Percentiles rank a stretch among this genome's conserved stretches.
Conservation (phyloP, 2,113 vertebrate species). For the Macroglossus sobrinus region DNA sequence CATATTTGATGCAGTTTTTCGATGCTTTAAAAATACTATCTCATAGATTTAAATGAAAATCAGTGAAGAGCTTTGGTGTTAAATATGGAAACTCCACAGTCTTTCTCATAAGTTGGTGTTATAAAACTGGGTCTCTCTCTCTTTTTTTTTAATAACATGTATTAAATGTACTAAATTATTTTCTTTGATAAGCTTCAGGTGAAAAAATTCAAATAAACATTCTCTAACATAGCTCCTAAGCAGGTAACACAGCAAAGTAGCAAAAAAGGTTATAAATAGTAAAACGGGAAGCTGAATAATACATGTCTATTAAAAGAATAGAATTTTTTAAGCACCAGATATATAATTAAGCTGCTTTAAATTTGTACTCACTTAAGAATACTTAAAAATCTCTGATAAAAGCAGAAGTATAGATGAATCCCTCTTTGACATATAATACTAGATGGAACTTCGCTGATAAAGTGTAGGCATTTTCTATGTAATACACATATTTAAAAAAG, state of each 20-base stretch:
- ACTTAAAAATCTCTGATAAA: slow-evolving; percentile 21
- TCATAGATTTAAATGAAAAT: slow-evolving; percentile 47
- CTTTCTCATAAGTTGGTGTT: slow-evolving; percentile 34
- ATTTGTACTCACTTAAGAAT: not conserved
- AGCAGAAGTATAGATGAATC: not conserved
- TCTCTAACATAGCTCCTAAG: not conserved
- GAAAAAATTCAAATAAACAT: not conserved
- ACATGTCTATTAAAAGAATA: not conserved
- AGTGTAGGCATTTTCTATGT: not conserved
- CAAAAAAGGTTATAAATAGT: not conserved
- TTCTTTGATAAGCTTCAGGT: not conserved
- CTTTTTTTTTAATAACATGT: slow-evolving; percentile 49
- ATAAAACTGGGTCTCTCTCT: not conserved
- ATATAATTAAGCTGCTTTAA: not conserved
- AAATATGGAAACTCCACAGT: slow-evolving; percentile 36
- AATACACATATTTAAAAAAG: not conserved
- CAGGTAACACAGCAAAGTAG: not conserved
- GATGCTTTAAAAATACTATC: slow-evolving; percentile 33
- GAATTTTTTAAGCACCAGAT: not conserved
- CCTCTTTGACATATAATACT: not conserved
- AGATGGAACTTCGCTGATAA: not conserved
- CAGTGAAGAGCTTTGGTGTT: slow-evolving; percentile 18
- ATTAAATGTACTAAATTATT: slow-evolving; percentile 20
- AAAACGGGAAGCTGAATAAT: not conserved
- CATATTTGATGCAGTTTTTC: slow-evolving; percentile 23